These are phyloP conservation scores for Malachius bipustulatus DNA, from an alignment of 2,888 invertebrate genomes.

Conservation along the genomic window DNA sequence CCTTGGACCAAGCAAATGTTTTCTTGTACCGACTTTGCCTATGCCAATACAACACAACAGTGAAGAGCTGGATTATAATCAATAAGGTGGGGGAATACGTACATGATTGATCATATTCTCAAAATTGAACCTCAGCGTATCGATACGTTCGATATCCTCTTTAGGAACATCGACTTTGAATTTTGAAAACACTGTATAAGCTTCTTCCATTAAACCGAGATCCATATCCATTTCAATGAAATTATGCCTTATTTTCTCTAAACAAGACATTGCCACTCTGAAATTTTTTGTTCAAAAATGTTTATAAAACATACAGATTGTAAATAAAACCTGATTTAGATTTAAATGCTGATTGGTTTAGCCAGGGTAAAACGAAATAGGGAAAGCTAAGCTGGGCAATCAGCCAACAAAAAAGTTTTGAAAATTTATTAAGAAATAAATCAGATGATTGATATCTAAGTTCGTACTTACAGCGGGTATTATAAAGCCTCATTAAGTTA, in stretches of 20 bases:
- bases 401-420: no score
- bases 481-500: no score
- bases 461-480: no score
- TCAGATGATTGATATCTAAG: no score
- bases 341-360: no score
- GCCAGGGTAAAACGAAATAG: no score
- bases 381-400: no score
- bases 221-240: constrained; percentile 72
- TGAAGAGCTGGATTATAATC: not conserved
- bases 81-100: constrained; percentile 27
- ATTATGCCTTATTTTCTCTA: constrained; percentile 62
- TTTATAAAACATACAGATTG: no score
- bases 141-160: constrained; percentile 70
- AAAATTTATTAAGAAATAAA: no score
- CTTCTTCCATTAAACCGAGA: constrained; percentile 65
- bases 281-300: no score
- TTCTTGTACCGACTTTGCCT: constrained; percentile 58
- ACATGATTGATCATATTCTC: constrained; percentile 63
- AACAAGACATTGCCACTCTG: constrained; percentile 66
- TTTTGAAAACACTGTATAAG: constrained; percentile 57
- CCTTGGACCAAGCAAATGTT: constrained; percentile 63
- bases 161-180: constrained; percentile 57
- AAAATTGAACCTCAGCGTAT: constrained; percentile 66
- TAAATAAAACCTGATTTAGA: no score
- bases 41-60: constrained; percentile 11